These are phyloP conservation scores for Anoplopoma fimbria DNA, from an alignment of 2,113 vertebrate genomes.

Conservation along the genomic window DNA sequence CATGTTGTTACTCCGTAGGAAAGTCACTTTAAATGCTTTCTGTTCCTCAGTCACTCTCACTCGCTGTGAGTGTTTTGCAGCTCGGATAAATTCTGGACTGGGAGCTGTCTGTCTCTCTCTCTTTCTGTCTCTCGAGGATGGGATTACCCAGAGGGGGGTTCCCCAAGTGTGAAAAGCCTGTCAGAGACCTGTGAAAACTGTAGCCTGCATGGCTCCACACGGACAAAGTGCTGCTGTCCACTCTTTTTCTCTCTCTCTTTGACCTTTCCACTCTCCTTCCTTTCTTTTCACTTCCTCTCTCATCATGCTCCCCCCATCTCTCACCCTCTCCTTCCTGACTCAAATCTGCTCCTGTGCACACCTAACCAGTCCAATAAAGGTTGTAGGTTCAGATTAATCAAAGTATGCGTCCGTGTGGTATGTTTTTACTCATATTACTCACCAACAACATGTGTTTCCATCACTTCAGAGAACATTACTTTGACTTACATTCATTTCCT, in stretches of 20 bases:
- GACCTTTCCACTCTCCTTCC: conserved; percentile 63
- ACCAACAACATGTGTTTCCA: background rate
- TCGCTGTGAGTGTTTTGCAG: conserved; percentile 45
- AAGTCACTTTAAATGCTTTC: conserved; percentile 38
- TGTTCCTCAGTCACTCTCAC: conserved; percentile 50
- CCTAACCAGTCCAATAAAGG: conserved; percentile 82
- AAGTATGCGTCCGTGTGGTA: conserved; percentile 33
- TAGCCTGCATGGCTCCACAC: conserved; percentile 38
- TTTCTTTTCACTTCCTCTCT: conserved; percentile 60
- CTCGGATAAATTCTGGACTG: conserved; percentile 37
- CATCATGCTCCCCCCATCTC: conserved; percentile 38
- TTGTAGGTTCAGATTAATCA: conserved; percentile 76
- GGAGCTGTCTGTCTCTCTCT: conserved; percentile 14
- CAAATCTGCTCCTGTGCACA: conserved; percentile 77
- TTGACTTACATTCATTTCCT: no score
- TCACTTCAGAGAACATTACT: no score
- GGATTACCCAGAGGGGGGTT: conserved; percentile 39
- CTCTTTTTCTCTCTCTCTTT: conserved; percentile 49
- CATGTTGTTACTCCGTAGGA: conserved; percentile 22
- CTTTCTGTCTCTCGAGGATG: conserved; percentile 19
- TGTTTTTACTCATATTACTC: conserved; percentile 32
- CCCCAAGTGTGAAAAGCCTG: conserved; percentile 69
- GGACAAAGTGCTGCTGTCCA: conserved; percentile 59
- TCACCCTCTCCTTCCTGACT: conserved; percentile 64
- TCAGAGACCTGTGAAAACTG: conserved; percentile 69